Evolutionary conservation across 2,797 vertebrate genomes (phyloP), one percentile per base, ranked within the genome.

Genomic region (Gadopsis marmoratus): DNA sequence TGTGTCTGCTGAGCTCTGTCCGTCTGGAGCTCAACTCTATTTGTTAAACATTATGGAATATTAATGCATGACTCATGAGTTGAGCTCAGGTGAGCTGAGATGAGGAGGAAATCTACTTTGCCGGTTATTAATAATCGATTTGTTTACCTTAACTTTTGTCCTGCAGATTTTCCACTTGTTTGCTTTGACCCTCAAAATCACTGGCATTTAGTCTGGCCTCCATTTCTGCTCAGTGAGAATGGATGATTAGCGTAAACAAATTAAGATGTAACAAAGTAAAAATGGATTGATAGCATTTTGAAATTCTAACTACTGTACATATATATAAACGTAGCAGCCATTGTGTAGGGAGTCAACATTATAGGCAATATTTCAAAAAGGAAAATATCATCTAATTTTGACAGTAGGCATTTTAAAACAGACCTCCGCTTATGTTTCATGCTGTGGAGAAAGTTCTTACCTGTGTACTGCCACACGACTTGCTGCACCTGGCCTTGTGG

Each of bases 401-500:
- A 29, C 56, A 39, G 10, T 26, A 14, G 21, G 8, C 13, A 37
- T 35, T 45, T 50, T 26, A 12, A 50, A 59, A 39, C 39, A 26
- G 8, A 31, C 16, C 13, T 54, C 16, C 7, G 29, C 2, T 62
- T 14, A 16, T 29, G 35, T 29, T 50, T 50, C 3, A 8, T 54
- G n/a, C 50, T 56, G 51, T 26, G 14, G 26, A 53, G n/a, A 47
- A 39, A 29, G 13, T n/a, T 5, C 4, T n/a, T n/a, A 82, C 78
- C 56, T 67, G 76, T 79, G 56, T 59, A 68, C 43, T 81, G 71
- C 2, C 17, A 55, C 48, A 85, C 71, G 0, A 83, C 65, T 19
- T 73, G 66, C 68, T 85, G 69, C 56, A 84, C 78, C 58, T 66
- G 73, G 59, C 66, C 35, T 85, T 70, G 0, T 85, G 82, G 54